Percentiles rank a stretch among this genome's conserved stretches.
These are phyloP conservation scores for Rhea americana DNA, from an alignment of 2,113 vertebrate species.

Conservation along the genomic window DNA sequence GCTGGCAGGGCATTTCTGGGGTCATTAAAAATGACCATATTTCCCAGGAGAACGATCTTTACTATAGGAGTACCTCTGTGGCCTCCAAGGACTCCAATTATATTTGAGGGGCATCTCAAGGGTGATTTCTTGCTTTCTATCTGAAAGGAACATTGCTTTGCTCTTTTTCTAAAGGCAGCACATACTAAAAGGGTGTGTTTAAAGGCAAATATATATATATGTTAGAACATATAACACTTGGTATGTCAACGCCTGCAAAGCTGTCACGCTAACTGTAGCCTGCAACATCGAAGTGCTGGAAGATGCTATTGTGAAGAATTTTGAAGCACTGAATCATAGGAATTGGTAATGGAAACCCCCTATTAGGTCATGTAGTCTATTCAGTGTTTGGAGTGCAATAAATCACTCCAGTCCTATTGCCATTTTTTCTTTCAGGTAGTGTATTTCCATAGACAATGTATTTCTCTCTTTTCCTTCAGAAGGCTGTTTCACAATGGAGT, in stretches of 20 bases:
- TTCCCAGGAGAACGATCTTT: not conserved
- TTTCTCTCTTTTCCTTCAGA: not conserved
- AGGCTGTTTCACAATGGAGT: not conserved
- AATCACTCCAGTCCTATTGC: not conserved
- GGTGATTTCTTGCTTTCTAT: not conserved
- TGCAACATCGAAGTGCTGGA: not conserved
- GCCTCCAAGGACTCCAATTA: not conserved
- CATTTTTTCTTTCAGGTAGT: not conserved
- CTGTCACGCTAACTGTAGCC: not conserved
- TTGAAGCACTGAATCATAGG: not conserved
- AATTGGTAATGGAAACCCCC: not conserved
- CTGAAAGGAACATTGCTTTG: not conserved
- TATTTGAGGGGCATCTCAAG: not conserved
- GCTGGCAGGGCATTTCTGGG: not conserved
- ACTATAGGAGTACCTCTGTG: not conserved
- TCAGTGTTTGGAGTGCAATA: constrained; percentile 2
- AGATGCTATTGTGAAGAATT: not conserved
- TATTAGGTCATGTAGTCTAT: not conserved
- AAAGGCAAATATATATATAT: not conserved
- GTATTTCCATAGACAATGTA: not conserved
- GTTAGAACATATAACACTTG: not conserved
- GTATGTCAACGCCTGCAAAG: not conserved
- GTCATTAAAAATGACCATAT: not conserved
- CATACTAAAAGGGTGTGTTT: not conserved
- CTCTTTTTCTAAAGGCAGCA: not conserved